Evolutionary conservation across 2,113 vertebrate species (phyloP).

Genomic region (Caretta caretta): DNA sequence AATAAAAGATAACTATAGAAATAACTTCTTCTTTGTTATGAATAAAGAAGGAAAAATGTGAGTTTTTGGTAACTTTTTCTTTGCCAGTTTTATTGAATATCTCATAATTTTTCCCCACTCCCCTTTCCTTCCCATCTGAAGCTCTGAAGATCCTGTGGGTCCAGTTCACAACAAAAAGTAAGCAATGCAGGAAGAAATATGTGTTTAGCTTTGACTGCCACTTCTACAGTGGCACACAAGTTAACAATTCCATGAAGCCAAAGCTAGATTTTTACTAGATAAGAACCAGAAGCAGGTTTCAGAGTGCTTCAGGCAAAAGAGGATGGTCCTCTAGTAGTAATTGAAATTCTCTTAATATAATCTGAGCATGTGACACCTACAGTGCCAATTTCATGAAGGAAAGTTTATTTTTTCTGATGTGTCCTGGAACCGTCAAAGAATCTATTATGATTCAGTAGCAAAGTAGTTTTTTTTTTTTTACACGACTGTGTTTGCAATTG

Average conservation of each 20-base stretch:
- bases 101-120: background rate
- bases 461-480: background rate
- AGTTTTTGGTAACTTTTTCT: background rate
- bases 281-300: background rate
- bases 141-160: fast-evolving
- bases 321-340: background rate
- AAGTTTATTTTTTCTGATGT: background rate
- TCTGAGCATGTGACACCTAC: background rate
- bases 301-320: background rate
- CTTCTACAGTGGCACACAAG: background rate
- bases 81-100: background rate
- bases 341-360: background rate
- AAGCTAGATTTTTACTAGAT: background rate
- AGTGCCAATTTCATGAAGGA: background rate
- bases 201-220: background rate
- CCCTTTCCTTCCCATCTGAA: background rate
- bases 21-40: background rate
- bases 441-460: background rate
- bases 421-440: background rate
- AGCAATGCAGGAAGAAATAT: background rate
- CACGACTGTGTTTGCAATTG: background rate
- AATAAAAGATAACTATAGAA: background rate
- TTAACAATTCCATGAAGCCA: background rate
- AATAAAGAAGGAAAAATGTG: background rate
- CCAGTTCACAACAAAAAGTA: background rate